These are phyloP conservation scores for Andrena cerasifolii DNA, from an alignment of 1,140 invertebrate genomes.

Conservation along the genomic window DNA sequence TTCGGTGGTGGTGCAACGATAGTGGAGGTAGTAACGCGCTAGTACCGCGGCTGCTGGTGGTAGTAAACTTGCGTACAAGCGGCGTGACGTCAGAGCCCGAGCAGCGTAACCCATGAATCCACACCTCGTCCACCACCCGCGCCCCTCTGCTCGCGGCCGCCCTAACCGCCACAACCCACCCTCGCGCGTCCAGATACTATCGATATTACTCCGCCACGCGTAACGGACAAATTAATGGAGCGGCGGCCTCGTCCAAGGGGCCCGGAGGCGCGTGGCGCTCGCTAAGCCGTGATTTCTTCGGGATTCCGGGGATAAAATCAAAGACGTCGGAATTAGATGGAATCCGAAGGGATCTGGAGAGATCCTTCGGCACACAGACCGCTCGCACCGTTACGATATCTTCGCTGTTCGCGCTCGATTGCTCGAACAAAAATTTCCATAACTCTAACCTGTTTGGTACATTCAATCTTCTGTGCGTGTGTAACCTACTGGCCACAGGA, in stretches of 20 bases:
- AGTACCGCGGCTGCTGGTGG: neutral
- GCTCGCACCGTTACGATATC: too few species aligned
- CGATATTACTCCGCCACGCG: slow-evolving; percentile 42
- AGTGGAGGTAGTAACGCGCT: neutral
- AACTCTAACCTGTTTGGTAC: too few species aligned
- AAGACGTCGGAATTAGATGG: neutral
- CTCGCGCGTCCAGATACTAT: slow-evolving; percentile 45
- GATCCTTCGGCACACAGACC: too few species aligned
- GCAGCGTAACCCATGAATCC: slow-evolving; percentile 56
- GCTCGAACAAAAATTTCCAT: too few species aligned
- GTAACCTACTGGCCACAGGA: too few species aligned
- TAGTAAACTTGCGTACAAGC: slow-evolving; percentile 54
- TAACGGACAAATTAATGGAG: slow-evolving; percentile 50
- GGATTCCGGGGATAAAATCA: slow-evolving; percentile 1
- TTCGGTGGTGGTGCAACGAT: neutral
- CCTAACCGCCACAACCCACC: slow-evolving; percentile 39
- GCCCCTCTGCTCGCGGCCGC: neutral
- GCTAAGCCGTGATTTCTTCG: slow-evolving; percentile 42
- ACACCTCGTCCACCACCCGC: slow-evolving; percentile 14
- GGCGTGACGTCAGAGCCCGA: slow-evolving; percentile 50
- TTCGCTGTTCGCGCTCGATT: too few species aligned
- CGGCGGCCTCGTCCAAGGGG: slow-evolving; percentile 7
- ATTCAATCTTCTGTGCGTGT: too few species aligned
- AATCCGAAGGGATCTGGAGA: neutral
- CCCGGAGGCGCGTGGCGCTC: neutral